Base-by-base conservation (phyloP, 2,113 vertebrate species). In the Glaucomys volans region DNA sequence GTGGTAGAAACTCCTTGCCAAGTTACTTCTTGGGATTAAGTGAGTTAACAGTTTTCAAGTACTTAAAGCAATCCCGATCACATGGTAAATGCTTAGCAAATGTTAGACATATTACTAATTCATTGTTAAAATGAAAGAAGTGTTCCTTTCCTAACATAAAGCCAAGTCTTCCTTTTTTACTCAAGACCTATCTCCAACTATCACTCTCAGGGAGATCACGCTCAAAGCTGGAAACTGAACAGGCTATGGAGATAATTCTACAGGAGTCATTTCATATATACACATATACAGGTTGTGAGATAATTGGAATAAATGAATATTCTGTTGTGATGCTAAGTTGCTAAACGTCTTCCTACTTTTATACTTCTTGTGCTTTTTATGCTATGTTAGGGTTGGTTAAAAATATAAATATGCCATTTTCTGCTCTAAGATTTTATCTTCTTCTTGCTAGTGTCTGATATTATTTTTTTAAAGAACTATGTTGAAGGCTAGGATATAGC, bases 61-160 rank as follows among this genome's bases (percentile, higher is more conserved):
- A 24, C 64, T 83, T 69, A 72, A 13, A 93, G 54, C 24, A 64
- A 95, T 77, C 7, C 13, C 54, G 69, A 20, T 5, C 42, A 67
- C 14, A 12, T 26, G 67, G 35, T 44, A 62, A 84, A 44, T 84
- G 42, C 59, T 96, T 76, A 81, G 71, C 67, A 96, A 94, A 96
- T 88, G 72, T 88, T 91, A 93, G 82, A 76, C n/a, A 8, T 57
- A 93, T 84, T 91, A 37, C 32, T 76, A 88, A 93, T 85, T 79
- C 59, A 96, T 88, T 76, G 81, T 81, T 75, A 47, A 85, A 85
- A 62, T 40, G 37, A 89, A 89, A 66, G 8, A 52, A 37, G 9
- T n/a, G 50, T 42, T 28, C 72, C 22, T 91, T 32, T 28, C 89
- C 30, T 59, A 71, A 22, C 1, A 37, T 40, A 17, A 22, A 88